These are phyloP conservation scores for Myotis brandtii DNA, from an alignment of 2,113 vertebrate species.

Conservation along the genomic window DNA sequence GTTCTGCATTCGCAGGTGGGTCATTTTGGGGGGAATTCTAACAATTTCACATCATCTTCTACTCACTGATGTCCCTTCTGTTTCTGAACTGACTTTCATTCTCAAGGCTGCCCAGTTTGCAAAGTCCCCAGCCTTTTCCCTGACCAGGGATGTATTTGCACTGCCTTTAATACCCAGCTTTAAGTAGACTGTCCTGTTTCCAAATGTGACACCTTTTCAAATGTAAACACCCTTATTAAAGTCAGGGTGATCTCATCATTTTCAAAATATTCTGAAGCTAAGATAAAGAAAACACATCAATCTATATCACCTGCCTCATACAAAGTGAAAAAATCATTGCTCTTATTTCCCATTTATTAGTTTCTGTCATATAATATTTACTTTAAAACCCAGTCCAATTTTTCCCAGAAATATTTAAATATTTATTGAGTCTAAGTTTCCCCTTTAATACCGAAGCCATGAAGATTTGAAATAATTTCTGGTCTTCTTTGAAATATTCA, in stretches of 20 bases:
- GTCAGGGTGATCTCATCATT: background rate
- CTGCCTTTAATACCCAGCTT: background rate
- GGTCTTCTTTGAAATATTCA: background rate
- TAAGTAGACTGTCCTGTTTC: background rate
- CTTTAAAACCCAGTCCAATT: background rate
- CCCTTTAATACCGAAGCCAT: background rate
- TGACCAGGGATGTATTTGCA: background rate
- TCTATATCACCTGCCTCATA: background rate
- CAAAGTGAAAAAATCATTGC: background rate
- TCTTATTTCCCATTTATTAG: background rate
- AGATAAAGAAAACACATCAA: background rate
- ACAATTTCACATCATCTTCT: background rate
- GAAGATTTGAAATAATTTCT: constrained; percentile 42
- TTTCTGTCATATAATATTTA: background rate
- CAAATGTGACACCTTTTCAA: background rate
- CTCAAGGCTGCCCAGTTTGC: background rate
- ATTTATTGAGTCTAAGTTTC: background rate
- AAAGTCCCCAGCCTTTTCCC: background rate
- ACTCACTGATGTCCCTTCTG: background rate
- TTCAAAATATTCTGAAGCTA: background rate
- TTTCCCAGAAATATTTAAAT: background rate
- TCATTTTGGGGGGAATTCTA: background rate
- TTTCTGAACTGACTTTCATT: background rate
- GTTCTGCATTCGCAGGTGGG: background rate
- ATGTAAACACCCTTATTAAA: background rate